Evolutionary conservation across 2,113 vertebrate species (phyloP).

Genomic region (Lethenteron reissneri): DNA sequence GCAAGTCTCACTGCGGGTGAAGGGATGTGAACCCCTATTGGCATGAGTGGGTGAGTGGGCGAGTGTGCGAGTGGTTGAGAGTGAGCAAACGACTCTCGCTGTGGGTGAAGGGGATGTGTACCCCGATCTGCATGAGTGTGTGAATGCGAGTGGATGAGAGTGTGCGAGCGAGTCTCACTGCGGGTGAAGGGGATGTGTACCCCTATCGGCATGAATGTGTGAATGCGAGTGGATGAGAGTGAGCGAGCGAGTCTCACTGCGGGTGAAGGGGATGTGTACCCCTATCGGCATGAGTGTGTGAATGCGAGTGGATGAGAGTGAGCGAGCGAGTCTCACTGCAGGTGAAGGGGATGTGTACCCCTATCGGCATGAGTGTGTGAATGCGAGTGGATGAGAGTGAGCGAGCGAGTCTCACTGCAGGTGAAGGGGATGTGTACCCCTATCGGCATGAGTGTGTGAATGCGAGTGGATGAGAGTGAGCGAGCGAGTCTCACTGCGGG

Average conservation of each 20-base stretch:
- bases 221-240: background rate
- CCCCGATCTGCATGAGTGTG: too few species aligned
- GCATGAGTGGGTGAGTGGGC: background rate
- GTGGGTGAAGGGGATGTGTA: too few species aligned
- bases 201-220: too few species aligned
- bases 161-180: conserved; percentile 26
- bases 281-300: too few species aligned
- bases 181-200: conserved; percentile 25
- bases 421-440: conserved; percentile 21
- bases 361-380: too few species aligned
- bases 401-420: conserved; percentile 30
- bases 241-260: conserved; percentile 27
- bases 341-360: conserved; percentile 21
- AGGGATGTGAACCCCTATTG: too few species aligned
- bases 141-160: background rate
- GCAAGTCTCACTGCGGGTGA: too few species aligned
- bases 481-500: conserved; percentile 32
- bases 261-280: conserved; percentile 23
- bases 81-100: too few species aligned
- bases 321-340: conserved; percentile 30
- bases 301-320: background rate
- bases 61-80: background rate
- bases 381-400: background rate
- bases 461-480: background rate
- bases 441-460: too few species aligned